Percentiles rank a stretch among this genome's conserved stretches.
phyloP scores from a whole-genome alignment of 2,113 vertebrate genomes.

The Arothron firmamentum region DNA sequence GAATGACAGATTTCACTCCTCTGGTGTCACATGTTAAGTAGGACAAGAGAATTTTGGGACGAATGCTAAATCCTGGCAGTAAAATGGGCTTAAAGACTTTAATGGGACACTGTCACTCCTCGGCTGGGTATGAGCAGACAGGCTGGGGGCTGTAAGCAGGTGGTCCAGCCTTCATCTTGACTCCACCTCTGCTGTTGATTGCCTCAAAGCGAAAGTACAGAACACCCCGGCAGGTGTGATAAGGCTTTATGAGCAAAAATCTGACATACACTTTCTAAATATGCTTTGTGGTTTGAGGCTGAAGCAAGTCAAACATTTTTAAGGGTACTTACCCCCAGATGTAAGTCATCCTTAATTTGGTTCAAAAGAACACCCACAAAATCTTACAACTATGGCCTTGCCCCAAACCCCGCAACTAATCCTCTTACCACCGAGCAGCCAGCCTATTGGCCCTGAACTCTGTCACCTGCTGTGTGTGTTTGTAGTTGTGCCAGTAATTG shows the following conservation, averaged over 20 bases:
- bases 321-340: background rate
- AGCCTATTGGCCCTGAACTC: conserved; percentile 40
- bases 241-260: background rate
- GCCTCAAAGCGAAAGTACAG: conserved; percentile 33
- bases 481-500: conserved; percentile 31
- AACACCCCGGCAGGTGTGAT: conserved; percentile 21
- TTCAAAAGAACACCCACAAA: conserved; percentile 5
- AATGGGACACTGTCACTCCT: conserved; percentile 30
- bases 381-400: conserved; percentile 41
- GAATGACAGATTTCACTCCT: conserved; percentile 3
- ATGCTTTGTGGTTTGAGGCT: background rate
- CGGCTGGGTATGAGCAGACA: conserved; percentile 22
- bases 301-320: background rate
- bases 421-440: conserved; percentile 51
- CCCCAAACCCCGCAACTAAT: conserved; percentile 57
- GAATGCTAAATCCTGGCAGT: conserved; percentile 21
- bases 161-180: conserved; percentile 41
- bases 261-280: background rate
- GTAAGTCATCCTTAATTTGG: conserved; percentile 18
- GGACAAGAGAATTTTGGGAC: conserved; percentile 5
- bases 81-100: conserved; percentile 12
- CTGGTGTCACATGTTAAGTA: conserved; percentile 11
- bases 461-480: conserved; percentile 51
- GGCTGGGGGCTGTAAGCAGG: conserved; percentile 33
- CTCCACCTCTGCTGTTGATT: conserved; percentile 36